phyloP scores from a whole-genome alignment of 2,888 invertebrate genomes.

The Erebia aethiops region DNA sequence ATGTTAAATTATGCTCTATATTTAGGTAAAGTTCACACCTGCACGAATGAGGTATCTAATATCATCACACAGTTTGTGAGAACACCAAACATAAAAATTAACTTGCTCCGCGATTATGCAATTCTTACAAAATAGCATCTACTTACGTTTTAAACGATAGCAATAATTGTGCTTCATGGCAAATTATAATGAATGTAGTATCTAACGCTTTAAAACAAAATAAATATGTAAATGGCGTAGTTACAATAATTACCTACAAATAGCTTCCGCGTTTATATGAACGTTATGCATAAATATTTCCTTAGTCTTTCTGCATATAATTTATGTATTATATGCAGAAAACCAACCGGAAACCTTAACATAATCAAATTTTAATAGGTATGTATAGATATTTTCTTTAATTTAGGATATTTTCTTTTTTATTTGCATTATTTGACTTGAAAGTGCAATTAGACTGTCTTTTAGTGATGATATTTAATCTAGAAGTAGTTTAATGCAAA shows the following conservation, averaged over 20 bases:
- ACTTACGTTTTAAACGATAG: background rate
- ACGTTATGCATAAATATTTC: constrained; percentile 1
- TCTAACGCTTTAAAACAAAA: background rate
- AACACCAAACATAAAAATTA: background rate
- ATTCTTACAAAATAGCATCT: background rate
- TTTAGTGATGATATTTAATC: background rate
- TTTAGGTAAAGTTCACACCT: background rate
- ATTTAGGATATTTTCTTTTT: too few relatives aligned
- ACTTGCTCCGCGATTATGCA: background rate
- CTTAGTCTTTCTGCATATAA: background rate
- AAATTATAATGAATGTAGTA: background rate
- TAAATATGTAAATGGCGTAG: background rate
- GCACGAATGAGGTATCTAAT: background rate
- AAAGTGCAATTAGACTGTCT: too few relatives aligned
- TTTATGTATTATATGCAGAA: too few relatives aligned
- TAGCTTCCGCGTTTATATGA: background rate
- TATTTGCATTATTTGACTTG: too few relatives aligned
- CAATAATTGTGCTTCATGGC: background rate
- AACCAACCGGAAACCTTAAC: background rate
- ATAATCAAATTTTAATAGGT: too few relatives aligned
- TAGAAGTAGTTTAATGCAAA: background rate
- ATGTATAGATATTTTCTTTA: too few relatives aligned
- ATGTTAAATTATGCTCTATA: too few relatives aligned
- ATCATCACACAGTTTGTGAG: background rate
- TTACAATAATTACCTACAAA: too few relatives aligned